Base-by-base conservation (phyloP, 2,888 invertebrate genomes). In the Ceramica pisi region DNA sequence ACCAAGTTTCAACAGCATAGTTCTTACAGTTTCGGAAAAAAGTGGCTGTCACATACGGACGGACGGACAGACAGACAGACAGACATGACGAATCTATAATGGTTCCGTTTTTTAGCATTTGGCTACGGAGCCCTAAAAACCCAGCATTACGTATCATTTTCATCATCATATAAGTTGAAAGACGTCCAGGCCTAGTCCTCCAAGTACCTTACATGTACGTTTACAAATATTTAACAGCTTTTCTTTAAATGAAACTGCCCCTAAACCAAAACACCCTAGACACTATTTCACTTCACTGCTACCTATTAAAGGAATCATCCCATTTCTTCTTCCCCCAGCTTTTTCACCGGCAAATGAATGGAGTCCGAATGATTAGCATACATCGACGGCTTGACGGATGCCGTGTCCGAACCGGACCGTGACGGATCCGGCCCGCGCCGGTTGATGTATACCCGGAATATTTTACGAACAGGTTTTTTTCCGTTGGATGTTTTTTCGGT, bases 311-410 rank as follows among this genome's bases (percentile, higher is more conserved):
- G 19, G 10, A 74, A 80, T 66, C 59, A 63, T 56, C 66, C 59
- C 14, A 66, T 83, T 83, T 68, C 75, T 68, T 67, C 46, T 59
- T 66, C 23, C 35, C 57, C 12, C 67, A 57, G 72, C 9, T 35
- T 63, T 83, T 75, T 63, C 63, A 60, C 62, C 14, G 53, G 46
- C 51, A 44, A 83, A 86, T 60, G 73, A 81, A 84, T 75, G 60
- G 67, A 56, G 61, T 67, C 35, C 55, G 63, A 65, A 62, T 65
- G 50, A 86, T 84, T 86, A 77, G 75, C 84, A 84, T 84, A 86
- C 84, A 71, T 76, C 74, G 81, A 70, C 56, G 63, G 60, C 38
- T 74, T 86, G 86, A 84, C 79, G 76, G 78, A 81, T 77, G 71
- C 65, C 57, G 57, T 50, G 77, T 85, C 76, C 78, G 73, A 71